Base-by-base conservation (phyloP, 2,888 invertebrate species). In the Acleris laterana region DNA sequence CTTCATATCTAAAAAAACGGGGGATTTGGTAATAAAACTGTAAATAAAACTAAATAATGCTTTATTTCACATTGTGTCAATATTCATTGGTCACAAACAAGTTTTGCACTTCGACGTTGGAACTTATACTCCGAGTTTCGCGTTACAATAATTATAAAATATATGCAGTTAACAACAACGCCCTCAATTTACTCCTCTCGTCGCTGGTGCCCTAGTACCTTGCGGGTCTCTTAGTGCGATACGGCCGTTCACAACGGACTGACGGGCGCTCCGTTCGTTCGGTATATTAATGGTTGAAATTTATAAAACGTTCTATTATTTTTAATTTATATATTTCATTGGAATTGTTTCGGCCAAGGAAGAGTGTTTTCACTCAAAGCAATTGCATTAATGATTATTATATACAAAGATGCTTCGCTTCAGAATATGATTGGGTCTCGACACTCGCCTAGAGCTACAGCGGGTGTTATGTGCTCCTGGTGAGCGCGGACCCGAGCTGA, bases 31-130 rank as follows among this genome's bases (percentile, higher is more conserved):
- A 59, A 59, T 49, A 65, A 66, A 57, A 66, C 56, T 17, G 51
- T 51, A 1, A 16, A 2, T 89, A 90, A 90, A 92, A 92, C 89
- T 91, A 91, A 90, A 88, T 87, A 88, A 88, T 90, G 90, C 89
- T 92, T 91, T 92, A 92, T 91, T 92, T 89, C 88, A 90, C 88
- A 89, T 89, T 84, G 84, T 85, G 88, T 90, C 89, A 86, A 83
- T 80, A 88, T 85, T 87, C 85, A 88, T 89, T 90, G 89, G 89
- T 90, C 90, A 89, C 86, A 87, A 85, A 87, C 84, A 84, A 81
- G 86, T 88, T 79, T 82, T 82, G 82, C 87, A 85, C 84, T 85
- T 82, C 80, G 83, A 85, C 84, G 80, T 79, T 80, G 80, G 79
- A 83, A 82, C 85, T 76, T 79, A 81, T 76, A 79, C 82, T 82